Base-by-base conservation (phyloP, 2,797 vertebrate species). In the Sebastes wilsoni region DNA sequence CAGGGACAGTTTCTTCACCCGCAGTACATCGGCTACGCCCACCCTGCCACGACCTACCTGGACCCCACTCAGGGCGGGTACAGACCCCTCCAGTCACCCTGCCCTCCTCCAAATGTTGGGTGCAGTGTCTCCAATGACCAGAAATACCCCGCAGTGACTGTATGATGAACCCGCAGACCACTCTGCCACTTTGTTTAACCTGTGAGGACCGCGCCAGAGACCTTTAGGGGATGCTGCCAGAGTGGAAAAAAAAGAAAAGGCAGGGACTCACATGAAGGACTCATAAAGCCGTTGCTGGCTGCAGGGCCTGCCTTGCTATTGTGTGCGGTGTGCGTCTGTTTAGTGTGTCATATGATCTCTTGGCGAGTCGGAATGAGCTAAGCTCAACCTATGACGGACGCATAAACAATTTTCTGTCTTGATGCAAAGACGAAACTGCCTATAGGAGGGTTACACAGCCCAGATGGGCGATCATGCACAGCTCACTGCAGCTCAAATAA, bases 1-100 rank as follows among this genome's bases (percentile, higher is more conserved):
- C 98, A 99, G 91, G 97, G 97, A 25, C 98, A 99, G 94, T 98
- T 96, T 88, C 94, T 99, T 77, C 98, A 99, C 85, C 97, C 98
- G 0, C 98, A 98, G 68, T 99, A 98, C 4, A 96, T 99, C 56
- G 97, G 98, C 59, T 99, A 99, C 0, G 95, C 98, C 0, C 98
- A 99, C 92, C 86, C 97, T 0, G 89, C 97, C 20, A 64, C 83
- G 0, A 73, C 96, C 93, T 99, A 96, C 91, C 88, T 99, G 56
- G 98, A 99, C 0, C 88, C 97, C 56, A 90, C 96, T 79, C 98
- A 99, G 87, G 93, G 96, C 0, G 96, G 97, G 80, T 99, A 98
- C 91, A 93, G 98, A 84, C 97, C 95, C 76, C 94, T 99, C 66
- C 98, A 98, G 93, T 97, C 98, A 10, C 97, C 98, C n/a, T 99